Conservation (phyloP, 2,113 vertebrate species). For the Ameiurus melas region DNA sequence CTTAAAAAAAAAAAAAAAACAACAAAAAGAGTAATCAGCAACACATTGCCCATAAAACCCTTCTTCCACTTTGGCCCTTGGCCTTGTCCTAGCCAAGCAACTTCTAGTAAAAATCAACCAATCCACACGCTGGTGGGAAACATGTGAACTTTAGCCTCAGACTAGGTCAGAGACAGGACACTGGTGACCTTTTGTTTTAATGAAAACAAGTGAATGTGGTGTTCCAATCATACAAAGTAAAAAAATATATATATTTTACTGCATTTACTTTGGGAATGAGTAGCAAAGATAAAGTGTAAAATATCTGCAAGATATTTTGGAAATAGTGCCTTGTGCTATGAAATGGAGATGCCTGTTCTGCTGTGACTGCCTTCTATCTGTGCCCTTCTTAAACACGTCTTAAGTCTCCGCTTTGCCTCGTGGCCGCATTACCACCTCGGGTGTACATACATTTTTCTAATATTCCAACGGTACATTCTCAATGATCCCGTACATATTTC, state of each 20-base stretch:
- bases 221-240: constrained; percentile 12
- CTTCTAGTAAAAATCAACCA: constrained; percentile 53
- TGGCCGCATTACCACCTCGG: too few species aligned
- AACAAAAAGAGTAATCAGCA: constrained; percentile 38
- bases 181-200: constrained; percentile 40
- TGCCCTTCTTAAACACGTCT: not conserved
- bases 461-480: too few species aligned
- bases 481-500: too few species aligned
- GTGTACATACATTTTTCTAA: too few species aligned
- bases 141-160: constrained; percentile 55
- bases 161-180: constrained; percentile 48
- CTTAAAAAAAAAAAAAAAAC: not conserved
- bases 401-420: too few species aligned
- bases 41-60: constrained; percentile 56
- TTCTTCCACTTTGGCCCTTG: constrained; percentile 52
- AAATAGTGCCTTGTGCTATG: not conserved
- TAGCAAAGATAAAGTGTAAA: not conserved
- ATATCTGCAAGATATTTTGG: not conserved
- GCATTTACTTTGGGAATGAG: not conserved
- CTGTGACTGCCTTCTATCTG: not conserved
- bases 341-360: not conserved
- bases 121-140: constrained; percentile 54
- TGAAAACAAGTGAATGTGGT: constrained; percentile 50
- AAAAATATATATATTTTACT: not conserved
- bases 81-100: constrained; percentile 44